These are phyloP conservation scores for Drosophila acutilabella DNA, from an alignment of 2,888 invertebrate genomes.

Conservation along the genomic window DNA sequence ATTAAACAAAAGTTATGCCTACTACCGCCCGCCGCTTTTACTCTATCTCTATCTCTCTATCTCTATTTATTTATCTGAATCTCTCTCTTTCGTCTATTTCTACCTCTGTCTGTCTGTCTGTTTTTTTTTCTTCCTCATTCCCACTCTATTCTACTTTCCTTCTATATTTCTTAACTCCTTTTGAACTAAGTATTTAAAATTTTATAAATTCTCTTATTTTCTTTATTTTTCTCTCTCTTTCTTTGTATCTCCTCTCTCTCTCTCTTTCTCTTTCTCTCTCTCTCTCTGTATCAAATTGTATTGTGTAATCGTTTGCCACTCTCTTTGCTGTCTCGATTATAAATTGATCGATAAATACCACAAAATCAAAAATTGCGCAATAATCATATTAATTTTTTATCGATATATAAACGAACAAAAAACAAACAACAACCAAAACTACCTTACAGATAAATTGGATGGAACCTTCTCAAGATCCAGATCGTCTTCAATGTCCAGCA, in stretches of 20 bases:
- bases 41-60: constrained; percentile 62
- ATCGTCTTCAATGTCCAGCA: constrained; percentile 98
- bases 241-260: constrained; percentile 39
- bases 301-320: constrained; percentile 59
- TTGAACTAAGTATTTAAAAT: constrained; percentile 17
- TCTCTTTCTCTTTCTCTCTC: constrained; percentile 36
- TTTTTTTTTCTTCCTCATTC: constrained; percentile 27
- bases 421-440: constrained; percentile 65
- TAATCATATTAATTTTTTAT: constrained; percentile 3
- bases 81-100: constrained; percentile 35
- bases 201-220: constrained; percentile 37
- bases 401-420: constrained; percentile 3
- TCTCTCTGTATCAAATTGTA: constrained; percentile 48
- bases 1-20: constrained; percentile 76
- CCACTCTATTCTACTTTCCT: constrained; percentile 41
- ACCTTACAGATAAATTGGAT: constrained; percentile 97
- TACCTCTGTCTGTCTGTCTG: constrained; percentile 41
- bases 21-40: constrained; percentile 78
- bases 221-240: constrained; percentile 43
- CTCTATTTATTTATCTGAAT: constrained; percentile 39
- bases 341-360: constrained; percentile 17
- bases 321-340: constrained; percentile 54
- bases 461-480: constrained; percentile 98
- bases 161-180: constrained; percentile 36
- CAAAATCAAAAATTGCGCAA: constrained; percentile 5